Base-by-base conservation (phyloP, 2,888 invertebrate species). In the Philhelius pedissequus region DNA sequence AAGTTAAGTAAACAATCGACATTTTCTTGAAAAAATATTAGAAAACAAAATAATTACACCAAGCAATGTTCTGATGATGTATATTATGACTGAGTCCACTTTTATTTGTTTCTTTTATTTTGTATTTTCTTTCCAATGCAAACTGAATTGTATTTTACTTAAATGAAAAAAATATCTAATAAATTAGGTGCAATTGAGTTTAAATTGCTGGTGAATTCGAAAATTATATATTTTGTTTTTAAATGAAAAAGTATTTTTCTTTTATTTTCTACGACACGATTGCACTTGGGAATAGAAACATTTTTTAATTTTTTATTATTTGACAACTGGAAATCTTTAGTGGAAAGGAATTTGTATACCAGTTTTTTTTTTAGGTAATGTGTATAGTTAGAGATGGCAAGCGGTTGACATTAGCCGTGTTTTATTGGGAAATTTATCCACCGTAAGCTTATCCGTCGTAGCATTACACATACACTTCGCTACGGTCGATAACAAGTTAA, bases 241-340 rank as follows among this genome's bases (percentile, higher is more conserved):
- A 18, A 48, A 58, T 58, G 9, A 32, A 62, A 62, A 73, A 73
- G 27, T 52, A 64, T 30, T 79, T 60, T 25, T 5, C 1, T 38
- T 22, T 76, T 56, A 79, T 86, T 79, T 83, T 75, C 71, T 83
- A 79, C 86, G 83, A 86, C 86, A 86, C 86, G 83, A 83, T 86
- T 83, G 76, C 86, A 86, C 73, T 83, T 86, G 52, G 75, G 71
- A 78, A 75, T 83, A 83, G 74, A 45, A 78, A 83, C 86, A 83
- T 75, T 70, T 62, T 43, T 25, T 5, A 83, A 71, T 70, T 62
- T 43, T 25, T 5, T 32, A 82, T 56, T 48, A 48, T 78, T 60
- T 86, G 86, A 84, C 84, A 76, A 22, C 45, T 79, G 79, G 83
- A 82, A 82, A 5, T 30, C n/a, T 40, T 70, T 20, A 66, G 11